These are phyloP conservation scores for Dryocosmus kuriphilus DNA, from an alignment of 2,888 invertebrate species.

Conservation along the genomic window DNA sequence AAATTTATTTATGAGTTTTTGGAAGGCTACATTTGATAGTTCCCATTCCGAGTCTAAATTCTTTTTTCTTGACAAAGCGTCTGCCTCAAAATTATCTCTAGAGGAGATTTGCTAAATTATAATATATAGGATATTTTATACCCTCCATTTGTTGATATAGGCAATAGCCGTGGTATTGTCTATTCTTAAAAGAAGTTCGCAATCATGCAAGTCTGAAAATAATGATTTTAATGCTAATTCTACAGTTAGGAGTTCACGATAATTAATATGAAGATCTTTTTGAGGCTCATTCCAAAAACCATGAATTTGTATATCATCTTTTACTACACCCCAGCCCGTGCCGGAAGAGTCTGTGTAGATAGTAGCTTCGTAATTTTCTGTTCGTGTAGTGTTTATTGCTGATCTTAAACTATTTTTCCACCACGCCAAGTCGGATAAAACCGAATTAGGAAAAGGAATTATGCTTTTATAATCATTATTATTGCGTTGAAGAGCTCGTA, in stretches of 20 bases:
- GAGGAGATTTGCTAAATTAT: constrained; percentile 27
- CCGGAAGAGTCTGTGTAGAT: constrained; percentile 18
- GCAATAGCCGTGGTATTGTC: constrained; percentile 51
- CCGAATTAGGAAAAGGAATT: neutral
- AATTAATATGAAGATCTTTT: constrained; percentile 25
- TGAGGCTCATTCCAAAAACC: constrained; percentile 19
- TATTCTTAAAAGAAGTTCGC: constrained; percentile 42
- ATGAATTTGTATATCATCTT: neutral
- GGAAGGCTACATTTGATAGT: constrained; percentile 40
- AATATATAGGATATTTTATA: constrained; percentile 29
- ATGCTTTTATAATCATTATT: neutral
- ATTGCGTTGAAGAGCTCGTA: constrained; percentile 34
- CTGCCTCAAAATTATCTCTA: too few relatives aligned
- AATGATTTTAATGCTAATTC: neutral
- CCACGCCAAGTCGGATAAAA: constrained; percentile 42
- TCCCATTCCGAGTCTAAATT: too few relatives aligned
- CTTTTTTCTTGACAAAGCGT: too few relatives aligned
- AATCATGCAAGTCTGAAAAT: neutral
- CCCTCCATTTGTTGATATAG: constrained; percentile 51
- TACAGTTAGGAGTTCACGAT: constrained; percentile 11
- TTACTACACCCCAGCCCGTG: constrained; percentile 24
- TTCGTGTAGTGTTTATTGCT: constrained; percentile 1
- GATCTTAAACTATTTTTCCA: constrained; percentile 39
- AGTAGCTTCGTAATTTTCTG: neutral
- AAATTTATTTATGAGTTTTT: constrained; percentile 43